A percentile compares a stretch with the other conserved stretches of the same genome.
These are phyloP conservation scores for Myotis pilosus DNA, from an alignment of 2,797 vertebrate genomes.

Conservation along the genomic window DNA sequence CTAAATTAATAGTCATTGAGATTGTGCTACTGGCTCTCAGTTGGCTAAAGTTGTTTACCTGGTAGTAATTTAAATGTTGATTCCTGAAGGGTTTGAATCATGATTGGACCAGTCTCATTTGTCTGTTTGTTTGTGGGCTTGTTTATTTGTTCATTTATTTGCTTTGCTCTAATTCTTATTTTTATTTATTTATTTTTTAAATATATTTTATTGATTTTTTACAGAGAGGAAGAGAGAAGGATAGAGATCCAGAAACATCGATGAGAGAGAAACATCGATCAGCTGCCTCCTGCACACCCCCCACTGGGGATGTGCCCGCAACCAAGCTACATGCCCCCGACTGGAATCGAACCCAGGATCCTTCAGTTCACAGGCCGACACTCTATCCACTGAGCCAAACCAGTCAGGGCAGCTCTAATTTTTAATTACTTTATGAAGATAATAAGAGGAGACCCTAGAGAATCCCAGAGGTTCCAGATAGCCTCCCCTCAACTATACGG, in stretches of 20 bases:
- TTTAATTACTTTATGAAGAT: not conserved
- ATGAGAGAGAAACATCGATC: too few species aligned
- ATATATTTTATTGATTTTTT: too few species aligned
- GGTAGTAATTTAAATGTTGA: not conserved
- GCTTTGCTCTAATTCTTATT: not conserved
- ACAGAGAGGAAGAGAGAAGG: too few species aligned
- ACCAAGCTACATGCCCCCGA: too few species aligned
- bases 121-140: not conserved
- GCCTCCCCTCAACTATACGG: rapidly evolving
- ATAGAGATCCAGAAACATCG: too few species aligned
- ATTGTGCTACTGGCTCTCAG: not conserved
- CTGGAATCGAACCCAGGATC: too few species aligned
- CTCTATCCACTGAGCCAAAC: too few species aligned
- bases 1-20: not conserved
- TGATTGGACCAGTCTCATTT: not conserved
- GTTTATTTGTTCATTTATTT: too few species aligned
- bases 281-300: too few species aligned
- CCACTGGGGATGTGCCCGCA: too few species aligned
- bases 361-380: too few species aligned
- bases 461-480: not conserved
- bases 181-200: too few species aligned
- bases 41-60: not conserved
- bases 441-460: not conserved
- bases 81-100: not conserved
- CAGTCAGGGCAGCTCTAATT: not conserved